Conservation (phyloP, 2,113 vertebrate genomes). For the Alaudala cheleensis region DNA sequence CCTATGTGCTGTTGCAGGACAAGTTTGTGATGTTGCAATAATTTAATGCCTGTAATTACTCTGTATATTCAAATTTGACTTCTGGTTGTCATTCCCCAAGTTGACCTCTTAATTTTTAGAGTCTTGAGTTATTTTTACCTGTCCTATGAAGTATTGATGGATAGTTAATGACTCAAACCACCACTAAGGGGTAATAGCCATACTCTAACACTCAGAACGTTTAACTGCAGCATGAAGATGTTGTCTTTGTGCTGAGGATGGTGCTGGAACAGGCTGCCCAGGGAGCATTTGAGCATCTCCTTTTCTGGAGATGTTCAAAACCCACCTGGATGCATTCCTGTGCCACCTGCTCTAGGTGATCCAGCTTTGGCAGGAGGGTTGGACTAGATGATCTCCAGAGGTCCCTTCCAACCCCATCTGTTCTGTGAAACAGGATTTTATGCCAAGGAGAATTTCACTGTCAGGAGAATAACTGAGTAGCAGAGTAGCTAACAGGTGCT, state of each 20-base stretch:
- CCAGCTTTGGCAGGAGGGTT: neutral
- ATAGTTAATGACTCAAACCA: neutral
- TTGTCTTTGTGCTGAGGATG: neutral
- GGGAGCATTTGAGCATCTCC: neutral
- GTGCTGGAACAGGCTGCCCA: neutral
- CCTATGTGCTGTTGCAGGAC: rapidly evolving
- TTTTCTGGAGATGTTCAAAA: neutral
- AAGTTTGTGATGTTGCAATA: neutral
- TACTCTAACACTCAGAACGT: neutral
- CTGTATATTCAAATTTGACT: neutral
- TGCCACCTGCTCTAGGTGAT: neutral
- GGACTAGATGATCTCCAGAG: neutral
- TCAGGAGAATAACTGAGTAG: neutral
- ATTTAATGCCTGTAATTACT: neutral
- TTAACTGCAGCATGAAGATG: neutral
- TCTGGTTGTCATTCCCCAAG: neutral
- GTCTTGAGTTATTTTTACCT: neutral
- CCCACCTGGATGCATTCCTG: neutral
- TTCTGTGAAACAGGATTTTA: neutral
- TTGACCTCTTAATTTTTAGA: neutral
- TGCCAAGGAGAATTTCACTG: neutral
- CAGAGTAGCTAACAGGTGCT: neutral
- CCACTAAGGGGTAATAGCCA: neutral
- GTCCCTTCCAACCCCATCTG: rapidly evolving
- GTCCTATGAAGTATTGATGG: rapidly evolving